Conservation (phyloP, 2,113 vertebrate genomes). For the Fulica atra region DNA sequence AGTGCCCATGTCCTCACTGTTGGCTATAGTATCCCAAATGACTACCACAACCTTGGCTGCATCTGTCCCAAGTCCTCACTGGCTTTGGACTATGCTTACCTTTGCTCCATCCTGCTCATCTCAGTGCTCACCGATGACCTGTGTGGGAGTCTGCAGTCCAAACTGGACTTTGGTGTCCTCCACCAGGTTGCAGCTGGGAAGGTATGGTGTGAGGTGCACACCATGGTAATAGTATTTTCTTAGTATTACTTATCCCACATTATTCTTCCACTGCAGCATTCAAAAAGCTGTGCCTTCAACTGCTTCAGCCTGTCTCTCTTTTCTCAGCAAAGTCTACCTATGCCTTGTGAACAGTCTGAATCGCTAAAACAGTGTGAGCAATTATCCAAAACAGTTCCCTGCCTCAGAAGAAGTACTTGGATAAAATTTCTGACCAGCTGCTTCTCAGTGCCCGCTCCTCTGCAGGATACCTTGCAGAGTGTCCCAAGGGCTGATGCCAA, state of each 20-base stretch:
- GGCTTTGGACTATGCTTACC: neutral
- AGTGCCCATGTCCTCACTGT: neutral
- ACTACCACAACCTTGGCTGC: neutral
- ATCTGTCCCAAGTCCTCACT: neutral
- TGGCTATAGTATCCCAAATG: neutral
- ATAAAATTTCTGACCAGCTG: neutral
- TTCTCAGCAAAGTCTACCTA: neutral
- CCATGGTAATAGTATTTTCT: neutral
- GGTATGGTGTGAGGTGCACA: neutral
- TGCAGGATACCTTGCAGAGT: neutral
- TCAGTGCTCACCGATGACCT: neutral
- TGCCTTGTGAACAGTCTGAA: neutral
- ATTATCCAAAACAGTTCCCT: neutral
- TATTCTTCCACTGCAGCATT: neutral
- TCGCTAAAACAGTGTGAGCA: neutral
- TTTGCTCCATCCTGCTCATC: neutral
- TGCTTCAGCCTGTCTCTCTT: neutral
- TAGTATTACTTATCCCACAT: neutral
- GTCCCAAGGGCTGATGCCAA: neutral
- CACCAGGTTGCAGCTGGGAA: neutral
- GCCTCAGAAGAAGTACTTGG: neutral
- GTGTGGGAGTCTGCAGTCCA: rapidly evolving
- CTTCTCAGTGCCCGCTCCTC: neutral
- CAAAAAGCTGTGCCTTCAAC: neutral
- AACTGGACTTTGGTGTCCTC: neutral